Base-by-base conservation (phyloP, 2,888 invertebrate species). In the Abrostola triplasia region DNA sequence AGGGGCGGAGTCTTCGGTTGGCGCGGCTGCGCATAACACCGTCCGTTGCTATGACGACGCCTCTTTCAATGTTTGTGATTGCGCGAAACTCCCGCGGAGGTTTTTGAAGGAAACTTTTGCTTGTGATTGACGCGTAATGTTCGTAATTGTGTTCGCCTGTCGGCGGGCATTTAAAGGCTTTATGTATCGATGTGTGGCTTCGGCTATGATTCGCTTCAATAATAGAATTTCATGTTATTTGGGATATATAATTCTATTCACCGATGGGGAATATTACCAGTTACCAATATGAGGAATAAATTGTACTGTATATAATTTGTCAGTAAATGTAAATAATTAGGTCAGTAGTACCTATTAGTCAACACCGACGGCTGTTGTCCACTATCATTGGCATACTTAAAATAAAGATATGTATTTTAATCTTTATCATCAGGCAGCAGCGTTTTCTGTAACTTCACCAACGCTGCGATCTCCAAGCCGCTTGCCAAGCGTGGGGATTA, bases 11-110 rank as follows among this genome's bases (percentile, higher is more conserved):
- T 85, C 76, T 78, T 57, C 53, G 70, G 75, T 59, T 70, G 76
- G 70, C 88, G 89, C 90, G 92, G 79, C 85, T 92, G 95, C 95
- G 95, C 91, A 83, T 53, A 82, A 66, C 71, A 61, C 64, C 67
- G 64, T 58, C 83, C 76, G 95, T 95, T 91, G 86, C 88, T 86
- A 94, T 95, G 92, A 86, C 88, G 77, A 95, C 95, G 90, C 90
- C 91, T 91, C 88, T 90, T 88, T 84, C 77, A 76, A 64, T 94
- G 93, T 93, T 94, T 93, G 90, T 92, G 90, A 91, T 90, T 86
- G 84, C 85, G 76, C 67, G 79, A 82, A 82, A 85, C 77, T 77
- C 65, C 76, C 67, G 82, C 72, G 78, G 76, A 84, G 84, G 81
- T 83, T 84, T 83, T 80, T 78, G 77, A 83, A 86, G 84, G 83